Percentiles rank a stretch among this genome's conserved stretches.
phyloP scores from a whole-genome alignment of 2,113 vertebrate species.

The Daubentonia madagascariensis region DNA sequence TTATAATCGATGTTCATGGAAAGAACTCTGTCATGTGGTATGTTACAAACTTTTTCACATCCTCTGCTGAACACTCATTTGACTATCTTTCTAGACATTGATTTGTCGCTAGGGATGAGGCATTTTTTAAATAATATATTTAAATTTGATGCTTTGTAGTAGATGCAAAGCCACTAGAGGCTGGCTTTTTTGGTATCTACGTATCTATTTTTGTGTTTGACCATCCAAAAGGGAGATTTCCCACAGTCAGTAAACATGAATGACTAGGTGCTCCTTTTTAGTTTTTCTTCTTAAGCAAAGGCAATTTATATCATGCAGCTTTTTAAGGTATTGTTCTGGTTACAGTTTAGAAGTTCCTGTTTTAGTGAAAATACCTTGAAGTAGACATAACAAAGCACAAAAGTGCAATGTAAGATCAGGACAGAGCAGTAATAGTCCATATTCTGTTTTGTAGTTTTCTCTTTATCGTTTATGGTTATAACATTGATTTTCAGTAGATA shows the following conservation, averaged over 20 bases:
- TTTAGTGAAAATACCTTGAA: conserved; percentile 63
- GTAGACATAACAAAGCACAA: no score
- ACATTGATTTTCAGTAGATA: conserved; percentile 34
- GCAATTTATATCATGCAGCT: conserved; percentile 9
- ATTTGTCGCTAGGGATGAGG: conserved; percentile 61
- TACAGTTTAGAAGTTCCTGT: conserved; percentile 21
- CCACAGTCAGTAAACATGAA: conserved; percentile 60
- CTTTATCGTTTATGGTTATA: conserved; percentile 38
- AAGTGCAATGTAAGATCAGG: not conserved
- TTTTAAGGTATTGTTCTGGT: conserved; percentile 59
- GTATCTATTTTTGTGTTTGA: conserved; percentile 45
- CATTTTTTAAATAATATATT: conserved; percentile 59
- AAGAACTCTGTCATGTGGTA: conserved; percentile 52
- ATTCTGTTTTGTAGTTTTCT: not conserved
- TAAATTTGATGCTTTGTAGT: conserved; percentile 64
- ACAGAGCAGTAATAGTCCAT: not conserved
- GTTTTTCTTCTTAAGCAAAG: conserved; percentile 53
- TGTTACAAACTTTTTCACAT: conserved; percentile 59
- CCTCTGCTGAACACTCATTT: conserved; percentile 68
- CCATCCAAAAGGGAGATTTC: conserved; percentile 60
- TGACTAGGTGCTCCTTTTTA: conserved; percentile 50
- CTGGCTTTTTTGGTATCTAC: conserved; percentile 45
- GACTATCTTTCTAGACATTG: conserved; percentile 66
- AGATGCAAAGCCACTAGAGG: conserved; percentile 41
- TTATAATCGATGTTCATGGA: conserved; percentile 61